Evolutionary conservation across 2,113 vertebrate genomes (phyloP), one percentile per base, ranked within the genome.

Genomic region (Mesitornis unicolor): DNA sequence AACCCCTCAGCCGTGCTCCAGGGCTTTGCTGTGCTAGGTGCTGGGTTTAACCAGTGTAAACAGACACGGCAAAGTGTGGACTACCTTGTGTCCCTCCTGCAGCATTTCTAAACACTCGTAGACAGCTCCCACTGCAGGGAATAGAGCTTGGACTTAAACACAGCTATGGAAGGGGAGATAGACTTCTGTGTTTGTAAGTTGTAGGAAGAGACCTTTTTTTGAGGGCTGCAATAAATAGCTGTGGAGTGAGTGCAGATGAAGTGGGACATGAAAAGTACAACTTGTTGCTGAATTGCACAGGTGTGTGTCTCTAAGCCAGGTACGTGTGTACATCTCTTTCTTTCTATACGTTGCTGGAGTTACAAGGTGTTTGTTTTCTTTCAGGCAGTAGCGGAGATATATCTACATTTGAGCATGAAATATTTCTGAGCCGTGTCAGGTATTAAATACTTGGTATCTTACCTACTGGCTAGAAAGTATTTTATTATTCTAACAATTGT

Each of bases 271-370:
- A 95, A 84, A 82, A 93, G 83, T 64, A 28, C 95, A 90, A 45
- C 84, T 95, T 94, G 9, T 91, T 71, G 61, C 91, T 91, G 91
- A 95, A 82, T 87, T 89, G 65, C 45, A 53, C 94, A 91, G 69
- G 74, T 95, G 87, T 53, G 68, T 94, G 42, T 95, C 81, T 91
- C 69, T 92, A 79, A 95, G 51, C 47, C 93, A 97, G 95, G 93
- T 95, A 94, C 0, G 91, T 95, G 74, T 38, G n/a, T 79, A 25
- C 11, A 11, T 83, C 35, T 90, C 54, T 94, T 82, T 91, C 25
- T 85, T 87, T 81, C 35, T 93, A 3, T 82, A 13, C 68, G 21
- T 59, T 95, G 33, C n/a, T 73, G 6, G 9, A 84, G 9, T 67
- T 57, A 43, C 11, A 64, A 81, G 25, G 7, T 63, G 75, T 77